Conservation (phyloP, 2,888 invertebrate species). For the Eustalomyia histrio region DNA sequence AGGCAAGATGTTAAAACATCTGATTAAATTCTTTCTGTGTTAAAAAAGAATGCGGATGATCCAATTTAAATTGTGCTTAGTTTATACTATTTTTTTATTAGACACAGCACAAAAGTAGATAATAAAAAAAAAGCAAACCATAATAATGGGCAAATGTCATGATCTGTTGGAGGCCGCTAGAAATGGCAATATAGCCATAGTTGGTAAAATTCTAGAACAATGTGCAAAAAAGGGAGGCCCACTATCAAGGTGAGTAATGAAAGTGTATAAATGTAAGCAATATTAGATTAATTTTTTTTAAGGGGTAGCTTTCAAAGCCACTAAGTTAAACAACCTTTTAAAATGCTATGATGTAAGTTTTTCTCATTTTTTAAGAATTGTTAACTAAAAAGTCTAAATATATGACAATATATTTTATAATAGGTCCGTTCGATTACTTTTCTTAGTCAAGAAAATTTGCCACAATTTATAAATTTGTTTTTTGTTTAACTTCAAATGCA, state of each 20-base stretch:
- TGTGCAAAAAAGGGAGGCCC: slow-evolving; percentile 95
- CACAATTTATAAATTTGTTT: too few species aligned
- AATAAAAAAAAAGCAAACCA: not conserved
- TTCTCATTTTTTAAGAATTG: too few species aligned
- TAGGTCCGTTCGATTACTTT: too few species aligned
- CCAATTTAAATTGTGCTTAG: slow-evolving; percentile 46
- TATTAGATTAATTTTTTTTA: not conserved
- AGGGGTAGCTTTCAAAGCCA: too few species aligned
- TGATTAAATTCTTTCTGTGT: slow-evolving; percentile 19
- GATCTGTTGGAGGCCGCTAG: slow-evolving; percentile 96
- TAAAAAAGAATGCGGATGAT: slow-evolving; percentile 48
- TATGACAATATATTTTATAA: too few species aligned
- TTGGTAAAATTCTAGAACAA: slow-evolving; percentile 93
- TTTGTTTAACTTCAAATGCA: too few species aligned
- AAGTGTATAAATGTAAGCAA: not conserved
- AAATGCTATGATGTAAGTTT: too few species aligned
- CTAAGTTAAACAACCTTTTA: too few species aligned
- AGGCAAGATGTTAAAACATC: slow-evolving; percentile 36
- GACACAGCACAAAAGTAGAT: not conserved
- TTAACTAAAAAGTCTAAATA: too few species aligned
- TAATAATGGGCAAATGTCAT: slow-evolving; percentile 94
- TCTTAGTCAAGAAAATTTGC: too few species aligned
- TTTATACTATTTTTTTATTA: slow-evolving; percentile 16
- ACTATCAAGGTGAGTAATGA: slow-evolving; percentile 87
- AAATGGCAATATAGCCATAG: slow-evolving; percentile 91